Base-by-base conservation (phyloP, 2,888 invertebrate species). In the Ditylenchus weischeri region DNA sequence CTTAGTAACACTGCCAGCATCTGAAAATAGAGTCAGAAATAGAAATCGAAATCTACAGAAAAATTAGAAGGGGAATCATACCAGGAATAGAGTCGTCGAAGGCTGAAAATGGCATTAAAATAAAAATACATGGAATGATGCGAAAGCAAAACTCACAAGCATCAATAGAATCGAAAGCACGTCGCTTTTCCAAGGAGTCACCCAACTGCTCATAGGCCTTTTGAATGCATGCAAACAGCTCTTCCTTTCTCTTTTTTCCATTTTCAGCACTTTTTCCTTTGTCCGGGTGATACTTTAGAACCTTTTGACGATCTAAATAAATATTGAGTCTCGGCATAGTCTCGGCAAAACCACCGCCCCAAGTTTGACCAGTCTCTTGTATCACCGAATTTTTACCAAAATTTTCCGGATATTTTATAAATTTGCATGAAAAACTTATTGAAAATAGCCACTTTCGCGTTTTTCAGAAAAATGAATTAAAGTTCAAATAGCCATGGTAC, bases 201-300 rank as follows among this genome's bases (percentile, higher is more conserved):
- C 80, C 80, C 5, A 82, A 64, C 69, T 78, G 79, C 67, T 82
- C 82, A 69, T 79, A 82, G 19, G 81, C 81, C 87, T 91, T 91
- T 0, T 95, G 96, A 77, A 99, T 98, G 84, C 96, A 96, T 0
- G 94, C 93, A 84, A 96, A 98, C 85, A 96, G 96, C 86, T 96
- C 96, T 66, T 86, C 86, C 80, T 93, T 91, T 78, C 94, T 93
- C 5, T 89, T 88, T 71, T 89, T 88, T 48, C 92, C 88, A 72
- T 62, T 90, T 84, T 93, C 91, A 4, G 93, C 93, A 64, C 82
- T 79, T 87, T 91, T 91, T 78, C 96, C 88, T 85, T 99, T 99
- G 84, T 99, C 98, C 0, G 98, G 98, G 86, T 99, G 98, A 84
- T 99, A 96, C 80, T 89, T 90, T 64, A 98, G 86, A 60, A 93